phyloP scores from a whole-genome alignment of 1,140 invertebrate species.

The Brachionus manjavacas region DNA sequence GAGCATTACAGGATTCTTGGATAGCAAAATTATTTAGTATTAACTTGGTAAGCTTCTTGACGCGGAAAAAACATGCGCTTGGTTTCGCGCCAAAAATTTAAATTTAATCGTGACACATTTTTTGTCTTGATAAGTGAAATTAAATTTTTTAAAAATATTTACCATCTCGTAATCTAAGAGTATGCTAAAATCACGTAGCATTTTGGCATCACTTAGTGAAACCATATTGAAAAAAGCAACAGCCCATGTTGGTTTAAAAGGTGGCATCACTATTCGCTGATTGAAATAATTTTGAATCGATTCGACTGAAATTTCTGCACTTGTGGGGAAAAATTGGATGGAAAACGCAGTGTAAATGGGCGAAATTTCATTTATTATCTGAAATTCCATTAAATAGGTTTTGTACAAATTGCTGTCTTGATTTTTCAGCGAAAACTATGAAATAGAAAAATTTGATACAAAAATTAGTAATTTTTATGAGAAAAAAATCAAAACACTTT shows the following conservation, averaged over 20 bases:
- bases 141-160: neutral
- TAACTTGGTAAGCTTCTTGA: too few species aligned
- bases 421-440: slow-evolving; percentile 13
- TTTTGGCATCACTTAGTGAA: neutral
- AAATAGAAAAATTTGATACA: too few species aligned
- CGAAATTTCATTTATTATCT: neutral
- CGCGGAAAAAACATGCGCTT: neutral
- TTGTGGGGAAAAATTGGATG: slow-evolving; percentile 1
- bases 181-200: neutral
- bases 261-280: neutral
- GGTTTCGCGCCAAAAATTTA: too few species aligned
- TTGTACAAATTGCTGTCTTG: slow-evolving; percentile 3
- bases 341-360: slow-evolving; percentile 4
- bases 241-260: neutral
- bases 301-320: neutral
- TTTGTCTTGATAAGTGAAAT: neutral
- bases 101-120: neutral
- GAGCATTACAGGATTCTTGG: neutral
- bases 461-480: too few species aligned
- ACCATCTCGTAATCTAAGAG: slow-evolving; percentile 14
- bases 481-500: neutral
- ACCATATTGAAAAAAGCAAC: slow-evolving; percentile 31
- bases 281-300: slow-evolving; percentile 12
- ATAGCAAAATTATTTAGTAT: neutral
- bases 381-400: slow-evolving; percentile 21